Evolutionary conservation across 2,888 invertebrate species (phyloP), one percentile per base, ranked within the genome.

Genomic region (Pherbina coryleti): DNA sequence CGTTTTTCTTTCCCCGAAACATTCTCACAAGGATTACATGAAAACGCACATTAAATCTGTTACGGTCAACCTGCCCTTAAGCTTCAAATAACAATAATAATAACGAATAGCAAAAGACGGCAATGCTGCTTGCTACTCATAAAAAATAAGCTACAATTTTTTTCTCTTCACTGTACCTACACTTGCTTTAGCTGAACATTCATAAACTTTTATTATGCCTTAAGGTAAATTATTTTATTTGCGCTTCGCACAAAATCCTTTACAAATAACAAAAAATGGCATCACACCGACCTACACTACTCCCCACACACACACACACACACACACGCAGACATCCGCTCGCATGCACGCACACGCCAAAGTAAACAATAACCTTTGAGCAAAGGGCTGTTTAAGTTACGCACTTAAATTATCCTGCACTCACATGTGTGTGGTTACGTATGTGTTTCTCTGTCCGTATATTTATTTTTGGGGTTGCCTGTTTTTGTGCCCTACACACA

Each of bases 151-250:
- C 55, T 55, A 22, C 55, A n/a, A 9, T 19, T 22, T 55, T 22
- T 55, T 11, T 62, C n/a, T n/a, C 22, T 44, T 5, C n/a, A 1
- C 44, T 67, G 8, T 17, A 37, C n/a, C n/a, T n/a, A n/a, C n/a
- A n/a, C n/a, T n/a, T n/a, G n/a, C n/a, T n/a, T n/a, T n/a, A n/a
- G n/a, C n/a, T n/a, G n/a, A n/a, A n/a, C 67, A 22, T 79, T 83
- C 85, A 86, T 87, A 85, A 86, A 86, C 85, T 86, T 87, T 86
- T 87, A 85, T 87, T 85, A 86, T 78, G 84, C 85, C 85, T 83
- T 83, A 82, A 86, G 87, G 87, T 85, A 83, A 86, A 85, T 86
- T 85, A 84, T 85, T 85, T 85, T 85, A 85, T 85, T 84, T 83
- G 82, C 82, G 82, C 82, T 81, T 77, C 60, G 53, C 22, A 71